These are phyloP conservation scores for Drosophila micromelanica DNA, from an alignment of 1,140 invertebrate species.

Conservation along the genomic window DNA sequence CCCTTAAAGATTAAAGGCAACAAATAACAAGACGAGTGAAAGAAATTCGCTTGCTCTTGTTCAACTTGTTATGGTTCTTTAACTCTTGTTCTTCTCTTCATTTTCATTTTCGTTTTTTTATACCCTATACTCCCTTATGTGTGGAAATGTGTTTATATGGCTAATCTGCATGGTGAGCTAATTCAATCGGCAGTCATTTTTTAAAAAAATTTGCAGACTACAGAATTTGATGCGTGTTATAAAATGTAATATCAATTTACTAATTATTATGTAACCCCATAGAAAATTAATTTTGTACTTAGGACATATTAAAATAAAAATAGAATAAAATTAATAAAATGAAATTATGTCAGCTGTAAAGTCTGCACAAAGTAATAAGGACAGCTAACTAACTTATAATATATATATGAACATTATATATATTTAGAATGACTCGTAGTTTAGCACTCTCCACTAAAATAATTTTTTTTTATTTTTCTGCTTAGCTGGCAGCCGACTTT, in stretches of 20 bases:
- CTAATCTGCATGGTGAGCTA: background rate
- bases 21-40: slow-evolving; percentile 42
- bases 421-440: background rate
- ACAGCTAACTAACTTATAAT: no score
- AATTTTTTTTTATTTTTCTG: slow-evolving; percentile 41
- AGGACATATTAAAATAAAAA: no score
- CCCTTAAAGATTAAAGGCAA: slow-evolving; percentile 61
- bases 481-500: slow-evolving; percentile 57
- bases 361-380: no score
- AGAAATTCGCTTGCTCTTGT: slow-evolving; percentile 22
- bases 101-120: slow-evolving; percentile 12
- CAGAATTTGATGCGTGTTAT: no score
- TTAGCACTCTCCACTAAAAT: background rate
- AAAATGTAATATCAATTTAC: no score
- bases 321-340: no score
- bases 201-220: no score
- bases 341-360: no score
- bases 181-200: no score
- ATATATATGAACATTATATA: no score
- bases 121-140: slow-evolving; percentile 2
- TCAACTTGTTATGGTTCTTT: slow-evolving; percentile 13
- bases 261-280: no score
- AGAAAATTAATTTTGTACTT: no score
- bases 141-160: background rate
- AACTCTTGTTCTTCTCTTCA: background rate